These are phyloP conservation scores for Polyergus mexicanus DNA, from an alignment of 1,140 invertebrate species.

Conservation along the genomic window DNA sequence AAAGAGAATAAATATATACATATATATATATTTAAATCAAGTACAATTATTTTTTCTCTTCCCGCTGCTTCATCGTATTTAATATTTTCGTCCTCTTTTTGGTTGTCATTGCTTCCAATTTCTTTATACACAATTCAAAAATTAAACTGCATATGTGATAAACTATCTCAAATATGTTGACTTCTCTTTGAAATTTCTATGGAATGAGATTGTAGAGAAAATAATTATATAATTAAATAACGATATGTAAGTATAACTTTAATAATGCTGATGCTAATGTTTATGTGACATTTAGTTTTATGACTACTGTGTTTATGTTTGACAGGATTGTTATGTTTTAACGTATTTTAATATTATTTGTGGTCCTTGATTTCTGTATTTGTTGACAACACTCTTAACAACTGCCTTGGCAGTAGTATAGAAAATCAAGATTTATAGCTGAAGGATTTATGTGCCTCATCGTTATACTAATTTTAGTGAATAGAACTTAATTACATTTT, in stretches of 20 bases:
- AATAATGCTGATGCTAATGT: too few relatives aligned
- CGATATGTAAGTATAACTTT: not conserved
- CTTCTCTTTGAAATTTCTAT: not conserved
- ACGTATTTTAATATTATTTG: not conserved
- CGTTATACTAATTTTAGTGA: too few relatives aligned
- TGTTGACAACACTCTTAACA: not conserved
- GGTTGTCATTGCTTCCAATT: not conserved
- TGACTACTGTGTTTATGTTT: not conserved
- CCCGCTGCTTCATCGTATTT: conserved; percentile 39
- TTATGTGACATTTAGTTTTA: not conserved
- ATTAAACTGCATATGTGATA: too few relatives aligned
- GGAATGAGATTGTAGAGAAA: not conserved
- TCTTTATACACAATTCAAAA: not conserved
- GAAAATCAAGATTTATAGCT: not conserved
- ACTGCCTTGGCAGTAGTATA: not conserved
- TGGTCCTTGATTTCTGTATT: not conserved
- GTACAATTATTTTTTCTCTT: conserved; percentile 1
- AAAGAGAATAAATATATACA: not conserved
- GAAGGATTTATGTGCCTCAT: too few relatives aligned
- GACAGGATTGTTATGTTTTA: not conserved
- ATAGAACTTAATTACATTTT: not conserved
- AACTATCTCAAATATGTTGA: not conserved
- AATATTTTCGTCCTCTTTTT: conserved; percentile 31
- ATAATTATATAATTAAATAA: conserved; percentile 12
- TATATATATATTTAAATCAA: too few relatives aligned